Base-by-base conservation (phyloP, 2,888 invertebrate genomes). In the Mylabris sibirica region DNA sequence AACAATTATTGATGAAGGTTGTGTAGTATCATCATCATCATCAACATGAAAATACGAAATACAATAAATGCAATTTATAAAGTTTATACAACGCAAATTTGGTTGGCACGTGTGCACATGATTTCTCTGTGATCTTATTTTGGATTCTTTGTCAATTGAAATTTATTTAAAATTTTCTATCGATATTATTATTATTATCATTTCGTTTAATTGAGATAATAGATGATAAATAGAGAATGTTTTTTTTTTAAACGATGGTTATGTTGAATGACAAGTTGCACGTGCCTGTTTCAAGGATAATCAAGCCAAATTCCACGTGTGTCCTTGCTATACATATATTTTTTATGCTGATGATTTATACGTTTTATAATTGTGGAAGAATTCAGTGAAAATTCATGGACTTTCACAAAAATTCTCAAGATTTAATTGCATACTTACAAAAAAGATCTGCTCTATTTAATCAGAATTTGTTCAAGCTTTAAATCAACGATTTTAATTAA, bases 1-100 rank as follows among this genome's bases (percentile, higher is more conserved):
- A 44, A 44, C 17, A 44, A 44, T 44, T 44, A n/a, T 44, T 44
- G 44, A 44, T 44, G 44, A 44, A 44, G 44, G 44, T 44, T n/a
- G 44, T 44, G 44, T 44, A 17, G 44, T 17, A 44, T n/a, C 17
- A 44, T 44, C 44, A 44, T 44, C 44, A 44, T 44, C 44, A 17
- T 17, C 44, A 38, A 3, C 34, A 38, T 38, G 3, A 12, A 38
- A 38, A 44, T 17, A 44, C 17, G n/a, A n/a, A 44, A 44, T n/a
- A 44, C 17, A n/a, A 17, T 17, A 6, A 17, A n/a, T 44, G 44
- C 44, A 44, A 3, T 44, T 44, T 17, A 4, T 8, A 17, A 44
- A 44, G n/a, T 41, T 41, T 41, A 30, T 41, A 44, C 44, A 17
- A 44, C 44, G 44, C 44, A 44, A 17, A 6, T 44, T 38, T 8